phyloP scores from a whole-genome alignment of 2,113 vertebrate species.

The Herpetotheres cachinnans region DNA sequence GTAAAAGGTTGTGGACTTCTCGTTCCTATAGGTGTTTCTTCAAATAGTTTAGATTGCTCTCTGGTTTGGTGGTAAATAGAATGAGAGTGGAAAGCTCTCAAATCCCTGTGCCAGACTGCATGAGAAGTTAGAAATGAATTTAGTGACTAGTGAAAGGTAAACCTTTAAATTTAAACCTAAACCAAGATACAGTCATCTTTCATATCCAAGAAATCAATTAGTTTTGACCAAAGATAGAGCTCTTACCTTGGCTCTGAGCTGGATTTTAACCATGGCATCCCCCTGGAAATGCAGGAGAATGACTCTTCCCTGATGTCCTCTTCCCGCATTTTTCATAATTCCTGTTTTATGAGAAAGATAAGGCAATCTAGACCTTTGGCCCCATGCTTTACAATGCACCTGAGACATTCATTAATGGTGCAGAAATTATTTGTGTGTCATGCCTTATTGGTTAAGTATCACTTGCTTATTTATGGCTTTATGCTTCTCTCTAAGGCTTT shows the following conservation, averaged over 20 bases:
- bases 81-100: neutral
- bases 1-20: neutral
- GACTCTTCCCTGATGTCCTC: neutral
- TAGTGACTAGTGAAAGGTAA: neutral
- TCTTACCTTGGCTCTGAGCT: neutral
- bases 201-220: neutral
- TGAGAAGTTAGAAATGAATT: neutral
- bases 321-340: neutral
- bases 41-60: neutral
- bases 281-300: neutral
- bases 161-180: neutral
- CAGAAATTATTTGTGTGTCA: slow-evolving; percentile 5
- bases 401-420: neutral
- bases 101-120: neutral
- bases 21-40: neutral
- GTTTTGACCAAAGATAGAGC: neutral
- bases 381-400: neutral
- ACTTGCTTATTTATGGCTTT: neutral
- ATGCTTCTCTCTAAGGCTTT: neutral
- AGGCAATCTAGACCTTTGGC: neutral
- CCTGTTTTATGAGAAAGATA: neutral
- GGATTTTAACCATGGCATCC: neutral
- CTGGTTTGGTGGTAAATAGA: neutral
- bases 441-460: neutral
- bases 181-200: neutral